phyloP scores from a whole-genome alignment of 2,113 vertebrate species.

The Rostratula benghalensis region DNA sequence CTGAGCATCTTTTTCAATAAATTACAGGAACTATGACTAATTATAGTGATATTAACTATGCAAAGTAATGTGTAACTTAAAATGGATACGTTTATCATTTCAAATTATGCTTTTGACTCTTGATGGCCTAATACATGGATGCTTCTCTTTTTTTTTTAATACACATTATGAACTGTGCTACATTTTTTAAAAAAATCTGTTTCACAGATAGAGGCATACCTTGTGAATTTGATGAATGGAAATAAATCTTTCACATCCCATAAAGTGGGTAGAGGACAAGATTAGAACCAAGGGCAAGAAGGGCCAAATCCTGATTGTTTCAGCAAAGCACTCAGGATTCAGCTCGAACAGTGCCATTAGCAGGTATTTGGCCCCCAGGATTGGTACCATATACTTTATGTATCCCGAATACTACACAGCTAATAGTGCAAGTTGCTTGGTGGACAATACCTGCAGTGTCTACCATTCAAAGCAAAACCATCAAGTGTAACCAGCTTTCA shows the following conservation, averaged over 20 bases:
- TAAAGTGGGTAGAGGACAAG: neutral
- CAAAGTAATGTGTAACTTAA: slow-evolving; percentile 85
- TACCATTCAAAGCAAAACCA: neutral
- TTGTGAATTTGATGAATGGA: slow-evolving; percentile 21
- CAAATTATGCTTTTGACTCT: slow-evolving; percentile 81
- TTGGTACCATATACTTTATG: neutral
- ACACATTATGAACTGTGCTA: slow-evolving; percentile 30
- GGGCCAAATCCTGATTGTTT: neutral
- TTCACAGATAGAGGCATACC: slow-evolving; percentile 19
- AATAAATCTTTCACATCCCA: slow-evolving; percentile 30
- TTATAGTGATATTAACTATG: slow-evolving; percentile 86
- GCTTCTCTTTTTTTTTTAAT: slow-evolving; percentile 17
- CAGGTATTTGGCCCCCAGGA: neutral
- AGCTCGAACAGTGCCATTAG: neutral
- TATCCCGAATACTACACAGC: neutral
- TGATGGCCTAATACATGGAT: slow-evolving; percentile 74
- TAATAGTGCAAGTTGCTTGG: neutral
- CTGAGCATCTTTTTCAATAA: slow-evolving; percentile 85
- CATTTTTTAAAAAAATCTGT: neutral
- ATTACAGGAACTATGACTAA: slow-evolving; percentile 87
- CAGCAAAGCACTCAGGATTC: neutral
- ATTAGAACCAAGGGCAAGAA: neutral
- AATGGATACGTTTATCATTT: slow-evolving; percentile 84
- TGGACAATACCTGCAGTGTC: neutral
- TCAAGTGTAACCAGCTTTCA: neutral